Evolutionary conservation across 2,113 vertebrate species (phyloP), one percentile per base, ranked within the genome.

Genomic region (Ceratotherium simum): DNA sequence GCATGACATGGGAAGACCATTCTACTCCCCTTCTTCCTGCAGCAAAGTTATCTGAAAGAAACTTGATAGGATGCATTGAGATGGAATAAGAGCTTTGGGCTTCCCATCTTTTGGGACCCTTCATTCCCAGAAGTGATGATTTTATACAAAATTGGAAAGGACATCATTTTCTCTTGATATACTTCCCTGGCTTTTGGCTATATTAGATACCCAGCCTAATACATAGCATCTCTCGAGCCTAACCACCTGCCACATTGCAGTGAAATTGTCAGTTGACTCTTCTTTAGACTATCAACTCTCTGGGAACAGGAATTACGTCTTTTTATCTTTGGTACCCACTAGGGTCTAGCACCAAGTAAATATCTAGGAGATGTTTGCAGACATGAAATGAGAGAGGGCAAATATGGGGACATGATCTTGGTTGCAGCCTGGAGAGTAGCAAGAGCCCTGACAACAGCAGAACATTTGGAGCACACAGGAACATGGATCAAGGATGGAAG

Each of bases 21-120:
- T 73, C 23, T 81, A 25, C 81, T 36, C 21, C 23, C 20, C 14
- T 46, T 86, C 46, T 60, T 64, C 46, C 46, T 54, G 31, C 69
- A n/a, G 54, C 36, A 62, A 51, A 86, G 33, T 88, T 91, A 60
- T 60, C 16, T 60, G 46, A 93, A 79, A 83, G 87, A 48, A 97
- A 70, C 16, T 72, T 64, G 25, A 33, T 58, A 72, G 70, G 21
- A 83, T 92, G 4, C 14, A 27, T 2, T 95, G n/a, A 79, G 20
- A 39, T 91, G 33, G 14, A 83, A 31, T 65, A 78, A 96, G 21
- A 82, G 12, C 3, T 93, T 87, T 75, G 10, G 62, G 1, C 0
- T 69, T 95, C 9, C 29, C 16, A 31, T 78, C 4, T 23, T 72
- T 80, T 42, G 56, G 48, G 36, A 78, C 8, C 5, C 33, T 85